Evolutionary conservation across 2,888 invertebrate genomes (phyloP).

Genomic region (Pycnomerus fuliginosus): DNA sequence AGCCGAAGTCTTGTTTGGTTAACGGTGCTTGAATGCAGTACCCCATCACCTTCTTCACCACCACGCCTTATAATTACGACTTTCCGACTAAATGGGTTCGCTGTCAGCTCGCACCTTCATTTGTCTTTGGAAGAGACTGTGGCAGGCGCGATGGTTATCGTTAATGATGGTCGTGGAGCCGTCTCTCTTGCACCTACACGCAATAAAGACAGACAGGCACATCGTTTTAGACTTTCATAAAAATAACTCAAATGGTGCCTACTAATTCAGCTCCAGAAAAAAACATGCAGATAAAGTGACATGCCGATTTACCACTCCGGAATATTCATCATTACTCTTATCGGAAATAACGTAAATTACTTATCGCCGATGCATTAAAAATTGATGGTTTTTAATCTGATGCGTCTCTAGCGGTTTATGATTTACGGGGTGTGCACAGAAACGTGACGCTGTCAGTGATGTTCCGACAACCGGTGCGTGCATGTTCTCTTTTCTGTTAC

Average conservation of each 20-base stretch:
- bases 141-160: conserved; percentile 51
- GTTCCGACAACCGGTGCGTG: conserved; percentile 13
- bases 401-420: too few relatives aligned
- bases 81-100: conserved; percentile 55
- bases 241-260: conserved; percentile 42
- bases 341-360: too few relatives aligned
- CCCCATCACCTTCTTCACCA: conserved; percentile 25
- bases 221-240: conserved; percentile 33
- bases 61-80: conserved; percentile 57
- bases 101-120: conserved; percentile 56
- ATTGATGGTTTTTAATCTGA: too few relatives aligned
- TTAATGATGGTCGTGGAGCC: conserved; percentile 46
- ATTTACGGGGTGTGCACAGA: conserved; percentile 11
- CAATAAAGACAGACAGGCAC: conserved; percentile 14
- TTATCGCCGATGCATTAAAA: too few relatives aligned
- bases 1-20: conserved; percentile 41
- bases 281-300: conserved; percentile 1
- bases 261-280: conserved; percentile 27
- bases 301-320: too few relatives aligned
- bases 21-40: conserved; percentile 40
- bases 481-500: conserved; percentile 11
- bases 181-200: conserved; percentile 38
- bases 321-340: too few relatives aligned
- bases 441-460: conserved; percentile 10
- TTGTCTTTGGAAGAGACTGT: conserved; percentile 50